Evolutionary conservation across 1,140 invertebrate genomes (phyloP).

Genomic region (Bombus confusus): DNA sequence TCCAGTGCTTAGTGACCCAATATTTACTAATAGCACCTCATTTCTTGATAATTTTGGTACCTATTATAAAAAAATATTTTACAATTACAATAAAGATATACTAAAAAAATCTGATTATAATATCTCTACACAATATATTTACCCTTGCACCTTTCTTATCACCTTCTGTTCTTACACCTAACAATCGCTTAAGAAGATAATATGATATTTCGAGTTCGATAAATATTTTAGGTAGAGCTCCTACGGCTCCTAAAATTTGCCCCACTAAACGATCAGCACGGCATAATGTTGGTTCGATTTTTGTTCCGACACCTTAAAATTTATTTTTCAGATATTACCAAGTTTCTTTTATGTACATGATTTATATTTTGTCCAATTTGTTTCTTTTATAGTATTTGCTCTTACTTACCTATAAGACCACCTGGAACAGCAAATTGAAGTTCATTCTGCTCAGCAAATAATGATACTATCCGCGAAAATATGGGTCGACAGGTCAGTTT

Average conservation of each 20-base stretch:
- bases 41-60: constrained; percentile 83
- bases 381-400: neutral
- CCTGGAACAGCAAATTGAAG: constrained; percentile 99
- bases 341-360: neutral
- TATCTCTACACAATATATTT: constrained; percentile 47
- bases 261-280: constrained; percentile 99
- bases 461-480: constrained; percentile 98
- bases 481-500: constrained; percentile 98
- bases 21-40: constrained; percentile 97
- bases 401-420: constrained; percentile 92
- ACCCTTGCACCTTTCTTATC: constrained; percentile 99
- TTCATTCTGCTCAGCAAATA: constrained; percentile 99
- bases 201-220: constrained; percentile 99
- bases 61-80: constrained; percentile 77
- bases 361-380: neutral
- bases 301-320: constrained; percentile 95
- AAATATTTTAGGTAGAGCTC: constrained; percentile 97
- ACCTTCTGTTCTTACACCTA: constrained; percentile 99
- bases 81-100: neutral
- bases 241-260: constrained; percentile 98
- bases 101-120: neutral
- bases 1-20: constrained; percentile 99
- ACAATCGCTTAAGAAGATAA: constrained; percentile 95
- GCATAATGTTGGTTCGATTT: constrained; percentile 99
- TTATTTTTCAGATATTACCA: constrained; percentile 1